Conservation (phyloP, 2,888 invertebrate genomes). For the Cryptus viduatorius region DNA sequence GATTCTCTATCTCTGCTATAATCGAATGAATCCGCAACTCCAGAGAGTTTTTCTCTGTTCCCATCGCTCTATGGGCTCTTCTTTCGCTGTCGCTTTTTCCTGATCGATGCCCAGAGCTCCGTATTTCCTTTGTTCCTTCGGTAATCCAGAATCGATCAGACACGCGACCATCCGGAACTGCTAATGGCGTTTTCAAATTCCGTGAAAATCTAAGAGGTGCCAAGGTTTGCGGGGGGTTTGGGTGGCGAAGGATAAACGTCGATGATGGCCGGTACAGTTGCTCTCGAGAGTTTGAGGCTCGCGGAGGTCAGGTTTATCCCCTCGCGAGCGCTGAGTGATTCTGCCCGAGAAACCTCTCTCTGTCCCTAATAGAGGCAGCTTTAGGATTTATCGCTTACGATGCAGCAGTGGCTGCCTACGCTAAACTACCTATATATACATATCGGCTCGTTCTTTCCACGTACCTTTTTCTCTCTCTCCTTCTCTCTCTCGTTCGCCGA, state of each 20-base stretch:
- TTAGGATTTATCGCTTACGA: slow-evolving; percentile 77
- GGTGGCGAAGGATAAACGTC: not conserved
- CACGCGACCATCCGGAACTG: slow-evolving; percentile 47
- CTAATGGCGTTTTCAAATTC: slow-evolving; percentile 63
- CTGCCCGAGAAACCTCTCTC: slow-evolving; percentile 26
- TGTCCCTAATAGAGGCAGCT: slow-evolving; percentile 74
- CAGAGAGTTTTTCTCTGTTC: slow-evolving; percentile 14
- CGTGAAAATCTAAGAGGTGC: slow-evolving; percentile 28
- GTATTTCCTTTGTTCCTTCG: slow-evolving; percentile 27
- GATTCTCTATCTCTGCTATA: slow-evolving; percentile 28
- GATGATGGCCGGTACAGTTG: slow-evolving; percentile 10
- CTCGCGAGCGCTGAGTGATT: slow-evolving; percentile 22
- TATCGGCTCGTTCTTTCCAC: slow-evolving; percentile 56
- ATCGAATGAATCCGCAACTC: slow-evolving; percentile 55
- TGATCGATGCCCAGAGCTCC: slow-evolving; percentile 15
- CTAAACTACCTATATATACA: slow-evolving; percentile 42
- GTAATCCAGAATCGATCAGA: slow-evolving; percentile 57
- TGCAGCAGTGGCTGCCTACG: slow-evolving; percentile 68
- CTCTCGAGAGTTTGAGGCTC: slow-evolving; percentile 9
- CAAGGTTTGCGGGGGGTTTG: not conserved
- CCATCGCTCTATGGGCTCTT: slow-evolving; percentile 1
- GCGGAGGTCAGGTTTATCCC: slow-evolving; percentile 19
- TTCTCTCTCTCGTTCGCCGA: slow-evolving; percentile 43
- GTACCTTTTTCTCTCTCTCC: slow-evolving; percentile 39
- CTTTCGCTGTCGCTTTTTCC: not conserved